Base-by-base conservation (phyloP, 2,888 invertebrate genomes). In the Epsilonema sp. region DNA sequence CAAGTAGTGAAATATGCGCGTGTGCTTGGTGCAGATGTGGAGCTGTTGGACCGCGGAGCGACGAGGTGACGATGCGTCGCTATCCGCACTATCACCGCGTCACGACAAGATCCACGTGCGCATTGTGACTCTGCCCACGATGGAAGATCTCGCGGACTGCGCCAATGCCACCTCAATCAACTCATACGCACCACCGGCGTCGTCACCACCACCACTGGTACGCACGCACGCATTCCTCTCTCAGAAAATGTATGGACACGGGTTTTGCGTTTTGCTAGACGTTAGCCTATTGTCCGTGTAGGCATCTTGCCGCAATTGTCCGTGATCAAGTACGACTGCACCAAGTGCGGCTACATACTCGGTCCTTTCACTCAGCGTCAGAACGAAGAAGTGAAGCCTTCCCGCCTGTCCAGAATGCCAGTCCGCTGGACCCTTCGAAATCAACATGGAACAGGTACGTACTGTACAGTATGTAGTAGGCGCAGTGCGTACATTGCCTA, bases 371-470 rank as follows among this genome's bases (percentile, higher is more conserved):
- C 84, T 19, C 97, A 99, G 70, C 77, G 80, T 0, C 39, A 39
- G 39, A 80, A 81, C 60, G 72, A 81, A 2, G 97, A 99, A 71
- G 82, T 92, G 0, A 85, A 82, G 61, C 97, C 97, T 0, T 87
- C 86, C 86, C 0, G 82, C 84, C 1, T 97, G 97, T 71, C 94
- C 94, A 0, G 90, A 94, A 64, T 97, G 94, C 75, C 94, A 97
- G 66, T 87, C 87, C 59, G 72, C 74, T 48, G 94, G 94, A 1
- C 94, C 92, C 0, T 97, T 94, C 68, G 69, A 87, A 78, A 80
- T 97, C 24, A 99, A 97, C 66, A 92, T 94, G 86, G 94, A 94
- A 59, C 68, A 74, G 64, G 72, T 71, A 46, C 44, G 52, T 37
- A 19, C n/a, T 3, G 2, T 20, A 13, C 1, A 8, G 8, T 31